Evolutionary conservation across 2,888 invertebrate genomes (phyloP), one percentile per base, ranked within the genome.

Genomic region (Strigamia crassipes): DNA sequence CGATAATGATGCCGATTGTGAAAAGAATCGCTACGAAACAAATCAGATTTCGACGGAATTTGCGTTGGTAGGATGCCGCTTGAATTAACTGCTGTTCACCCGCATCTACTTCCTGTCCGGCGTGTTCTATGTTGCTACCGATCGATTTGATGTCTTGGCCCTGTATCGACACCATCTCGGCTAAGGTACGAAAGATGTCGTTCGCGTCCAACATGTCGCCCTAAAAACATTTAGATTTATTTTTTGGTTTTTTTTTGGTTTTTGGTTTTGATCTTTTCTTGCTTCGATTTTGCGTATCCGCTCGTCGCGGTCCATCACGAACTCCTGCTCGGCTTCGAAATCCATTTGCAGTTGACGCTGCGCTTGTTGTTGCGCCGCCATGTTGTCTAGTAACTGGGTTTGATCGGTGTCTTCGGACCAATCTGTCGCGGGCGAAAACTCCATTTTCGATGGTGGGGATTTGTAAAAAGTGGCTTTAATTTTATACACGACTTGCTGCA

Each of bases 351-450:
- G 10, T 34, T 77, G 77, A 3, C 23, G n/a, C 23, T 77, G 77
- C n/a, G 77, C 23, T 77, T 77, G 77, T 23, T 77, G 23, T 23
- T 77, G 23, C 18, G 77, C 77, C 23, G 77, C 77, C 31, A 31
- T 34, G 23, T 77, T 34, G 15, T 77, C 77, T 77, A 77, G 23
- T 34, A 77, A 23, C 23, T 77, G 77, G 5, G 77, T 77, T 23
- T 77, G 23, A 21, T 77, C 77, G 15, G 77, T 21, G 34, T 21
- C 77, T 15, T 18, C 23, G 5, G 77, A 77, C 77, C 77, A 77
- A 10, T 77, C 77, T 5, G 77, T 77, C 0, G 77, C 31, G 15
- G 23, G 27, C 9, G 77, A 31, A n/a, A 77, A 31, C 9, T 34
- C 77, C 51, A 13, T 51, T 18, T 18, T 51, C 18, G 51, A 13